A percentile compares a stretch with the other conserved stretches of the same genome.
phyloP scores from a whole-genome alignment of 2,113 vertebrate genomes.

The Notothenia coriiceps region DNA sequence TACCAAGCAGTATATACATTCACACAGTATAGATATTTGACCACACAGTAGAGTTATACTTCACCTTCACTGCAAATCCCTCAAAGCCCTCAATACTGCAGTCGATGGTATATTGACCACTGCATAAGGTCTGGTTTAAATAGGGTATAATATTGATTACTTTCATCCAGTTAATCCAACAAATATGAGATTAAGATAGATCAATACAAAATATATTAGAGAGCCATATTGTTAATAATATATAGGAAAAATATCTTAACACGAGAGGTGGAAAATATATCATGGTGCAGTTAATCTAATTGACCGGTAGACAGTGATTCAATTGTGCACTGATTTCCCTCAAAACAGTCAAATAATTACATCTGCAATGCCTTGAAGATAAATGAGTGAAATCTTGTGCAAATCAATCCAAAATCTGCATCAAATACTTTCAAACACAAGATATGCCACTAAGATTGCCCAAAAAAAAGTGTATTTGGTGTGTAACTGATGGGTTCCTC shows the following conservation, averaged over 20 bases:
- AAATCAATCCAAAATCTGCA: not conserved
- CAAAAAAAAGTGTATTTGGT: not conserved
- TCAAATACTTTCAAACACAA: not conserved
- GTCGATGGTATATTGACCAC: slow-evolving; percentile 47
- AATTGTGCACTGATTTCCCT: not conserved
- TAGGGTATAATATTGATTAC: slow-evolving; percentile 51
- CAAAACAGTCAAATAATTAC: not conserved
- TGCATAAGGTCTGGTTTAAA: slow-evolving; percentile 43
- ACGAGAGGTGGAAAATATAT: not conserved
- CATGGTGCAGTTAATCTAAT: not conserved
- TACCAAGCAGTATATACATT: slow-evolving; percentile 58
- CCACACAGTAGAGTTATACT: slow-evolving; percentile 13
- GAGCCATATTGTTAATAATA: not conserved
- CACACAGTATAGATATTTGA: slow-evolving; percentile 22
- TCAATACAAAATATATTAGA: slow-evolving; percentile 26
- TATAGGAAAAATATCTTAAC: not conserved
- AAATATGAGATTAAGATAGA: slow-evolving; percentile 28
- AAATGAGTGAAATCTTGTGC: not conserved
- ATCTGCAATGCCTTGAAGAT: not conserved
- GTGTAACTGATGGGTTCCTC: not conserved
- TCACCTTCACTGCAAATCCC: slow-evolving; percentile 22
- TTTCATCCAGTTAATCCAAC: slow-evolving; percentile 49
- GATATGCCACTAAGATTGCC: no score
- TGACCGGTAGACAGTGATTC: not conserved
- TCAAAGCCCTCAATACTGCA: slow-evolving; percentile 37